Percentiles rank a stretch among this genome's conserved stretches.
These are phyloP conservation scores for Callitettix versicolor DNA, from an alignment of 1,140 invertebrate genomes.

Conservation along the genomic window DNA sequence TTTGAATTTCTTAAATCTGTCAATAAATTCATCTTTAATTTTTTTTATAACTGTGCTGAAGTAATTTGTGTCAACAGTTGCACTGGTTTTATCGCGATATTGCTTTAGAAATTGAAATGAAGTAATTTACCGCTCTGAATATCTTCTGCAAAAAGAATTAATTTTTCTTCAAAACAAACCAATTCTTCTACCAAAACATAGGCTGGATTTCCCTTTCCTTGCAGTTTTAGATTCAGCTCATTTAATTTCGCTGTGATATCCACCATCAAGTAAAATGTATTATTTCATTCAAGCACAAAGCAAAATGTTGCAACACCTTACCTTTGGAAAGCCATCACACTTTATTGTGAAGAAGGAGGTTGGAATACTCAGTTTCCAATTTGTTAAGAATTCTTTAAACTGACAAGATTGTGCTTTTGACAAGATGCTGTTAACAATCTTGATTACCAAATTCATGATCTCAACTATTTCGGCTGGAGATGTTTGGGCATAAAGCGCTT, in stretches of 20 bases:
- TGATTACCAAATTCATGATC: conserved; percentile 26
- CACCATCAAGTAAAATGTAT: conserved; percentile 29
- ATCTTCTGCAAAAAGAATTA: conserved; percentile 14
- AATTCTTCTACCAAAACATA: conserved; percentile 18
- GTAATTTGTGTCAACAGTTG: conserved; percentile 24
- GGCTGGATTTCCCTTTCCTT: conserved; percentile 26
- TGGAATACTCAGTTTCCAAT: conserved; percentile 27
- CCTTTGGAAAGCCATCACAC: conserved; percentile 25
- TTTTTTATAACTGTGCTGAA: conserved; percentile 26
- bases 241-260: conserved; percentile 28
- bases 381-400: conserved; percentile 28
- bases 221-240: conserved; percentile 29
- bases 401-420: conserved; percentile 27
- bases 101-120: conserved; percentile 28
- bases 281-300: conserved; percentile 24
- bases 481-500: conserved; percentile 28
- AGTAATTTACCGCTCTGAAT: conserved; percentile 10
- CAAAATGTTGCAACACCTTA: conserved; percentile 25
- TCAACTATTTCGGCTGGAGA: conserved; percentile 26
- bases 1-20: conserved; percentile 27
- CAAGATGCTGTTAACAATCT: conserved; percentile 26
- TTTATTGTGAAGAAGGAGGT: conserved; percentile 27
- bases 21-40: conserved; percentile 27
- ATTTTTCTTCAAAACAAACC: conserved; percentile 15
- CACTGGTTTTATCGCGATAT: conserved; percentile 37